Conservation (phyloP, 1,140 invertebrate genomes). For the Eciton burchellii region DNA sequence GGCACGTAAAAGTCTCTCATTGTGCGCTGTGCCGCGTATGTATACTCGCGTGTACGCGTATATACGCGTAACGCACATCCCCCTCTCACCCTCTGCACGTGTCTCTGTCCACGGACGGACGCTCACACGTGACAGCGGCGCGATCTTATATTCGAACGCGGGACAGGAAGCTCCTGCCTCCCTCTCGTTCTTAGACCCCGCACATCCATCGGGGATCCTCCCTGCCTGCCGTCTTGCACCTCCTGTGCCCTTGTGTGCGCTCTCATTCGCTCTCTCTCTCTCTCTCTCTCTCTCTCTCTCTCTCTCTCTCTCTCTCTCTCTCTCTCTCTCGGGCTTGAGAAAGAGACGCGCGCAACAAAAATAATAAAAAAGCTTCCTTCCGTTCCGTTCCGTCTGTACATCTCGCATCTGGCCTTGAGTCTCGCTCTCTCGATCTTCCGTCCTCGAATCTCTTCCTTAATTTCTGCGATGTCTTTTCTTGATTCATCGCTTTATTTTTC, state of each 20-base stretch:
- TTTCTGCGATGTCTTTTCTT: neutral
- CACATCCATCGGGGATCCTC: slow-evolving; percentile 60
- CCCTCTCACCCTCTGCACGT: slow-evolving; percentile 2
- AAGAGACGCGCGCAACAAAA: slow-evolving; percentile 77
- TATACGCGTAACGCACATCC: slow-evolving; percentile 28
- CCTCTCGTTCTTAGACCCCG: slow-evolving; percentile 52
- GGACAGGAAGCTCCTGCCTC: slow-evolving; percentile 70
- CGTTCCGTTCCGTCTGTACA: slow-evolving; percentile 78
- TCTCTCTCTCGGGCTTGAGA: slow-evolving; percentile 67
- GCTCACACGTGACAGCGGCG: slow-evolving; percentile 43
- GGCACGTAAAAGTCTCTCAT: slow-evolving; percentile 75
- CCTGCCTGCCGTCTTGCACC: no score
- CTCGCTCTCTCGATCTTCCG: slow-evolving; percentile 15
- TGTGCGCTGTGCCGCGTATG: slow-evolving; percentile 68
- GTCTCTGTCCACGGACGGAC: slow-evolving; percentile 28
- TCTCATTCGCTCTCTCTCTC: slow-evolving; percentile 13
- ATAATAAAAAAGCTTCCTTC: slow-evolving; percentile 83
- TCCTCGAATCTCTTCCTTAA: neutral
- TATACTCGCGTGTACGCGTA: slow-evolving; percentile 1
- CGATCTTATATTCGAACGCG: slow-evolving; percentile 69
- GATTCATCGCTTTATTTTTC: slow-evolving; percentile 3
- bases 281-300: slow-evolving; percentile 2
- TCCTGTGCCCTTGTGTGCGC: no score
- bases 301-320: slow-evolving; percentile 24
- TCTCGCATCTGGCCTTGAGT: slow-evolving; percentile 73